Base-by-base conservation (phyloP, 2,113 vertebrate species). In the Istiophorus platypterus region DNA sequence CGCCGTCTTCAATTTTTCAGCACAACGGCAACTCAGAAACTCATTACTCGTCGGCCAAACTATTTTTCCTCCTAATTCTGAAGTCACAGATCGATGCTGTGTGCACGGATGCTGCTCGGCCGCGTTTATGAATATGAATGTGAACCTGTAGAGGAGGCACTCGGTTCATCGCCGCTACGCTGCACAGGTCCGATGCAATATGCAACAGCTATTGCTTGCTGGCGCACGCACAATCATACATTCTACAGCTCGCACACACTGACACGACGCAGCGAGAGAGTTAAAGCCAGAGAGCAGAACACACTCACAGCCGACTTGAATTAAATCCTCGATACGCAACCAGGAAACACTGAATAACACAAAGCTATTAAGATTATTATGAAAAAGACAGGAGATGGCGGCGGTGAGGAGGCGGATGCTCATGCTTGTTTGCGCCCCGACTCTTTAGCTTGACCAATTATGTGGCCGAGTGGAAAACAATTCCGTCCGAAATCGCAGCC, bases 51-150 rank as follows among this genome's bases (percentile, higher is more conserved):
- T 64, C 14, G 0, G 29, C 17, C 10, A 13, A 58, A 29, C 52
- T 2, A 18, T 49, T 54, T 52, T 49, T 24, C 34, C 34, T 39
- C 39, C 26, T 59, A 12, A 39, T 31, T 68, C n/a, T 20, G 14
- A 47, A 72, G 47, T 49, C 64, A 61, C 67, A 59, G 27, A 70
- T 39, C 14, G 5, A 18, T 4, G 39, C 42, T 14, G 24, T 10
- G 1, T 39, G 22, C 49, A 24, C 11, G 26, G 18, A 72, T 65
- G 14, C 15, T 20, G 57, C 54, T 68, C 41, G 42, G 51, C 54
- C 22, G 18, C 1, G 4, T 41, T 84, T 29, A 42, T 83, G 69
- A 78, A 78, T 29, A 42, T 83, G 69, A 78, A 78, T 17, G 59
- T n/a, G 68, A 78, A 47, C 26, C 45, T 61, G 56, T 42, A 49